phyloP scores from a whole-genome alignment of 2,113 vertebrate species.

The Misgurnus anguillicaudatus region DNA sequence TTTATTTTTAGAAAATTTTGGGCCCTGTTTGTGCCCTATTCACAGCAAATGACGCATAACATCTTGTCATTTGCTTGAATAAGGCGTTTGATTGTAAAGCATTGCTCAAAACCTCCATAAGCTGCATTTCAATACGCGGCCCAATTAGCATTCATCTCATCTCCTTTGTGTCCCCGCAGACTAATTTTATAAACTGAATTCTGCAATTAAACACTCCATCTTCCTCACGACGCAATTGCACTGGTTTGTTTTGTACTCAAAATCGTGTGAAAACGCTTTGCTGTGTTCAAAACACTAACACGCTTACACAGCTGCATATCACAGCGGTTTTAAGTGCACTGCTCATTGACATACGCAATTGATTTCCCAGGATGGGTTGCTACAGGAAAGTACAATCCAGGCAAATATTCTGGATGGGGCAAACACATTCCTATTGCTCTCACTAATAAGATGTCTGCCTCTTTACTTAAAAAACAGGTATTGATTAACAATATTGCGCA shows the following conservation, averaged over 20 bases:
- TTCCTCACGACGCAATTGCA: neutral
- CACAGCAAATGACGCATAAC: too few relatives aligned
- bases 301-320: conserved; percentile 11
- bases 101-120: neutral
- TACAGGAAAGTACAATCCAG: neutral
- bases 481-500: conserved; percentile 37
- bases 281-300: neutral
- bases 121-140: neutral
- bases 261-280: neutral
- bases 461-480: neutral
- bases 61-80: too few relatives aligned
- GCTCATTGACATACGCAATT: conserved; percentile 29
- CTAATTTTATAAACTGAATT: conserved; percentile 17
- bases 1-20: too few relatives aligned
- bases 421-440: conserved; percentile 11
- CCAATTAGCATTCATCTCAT: conserved; percentile 25
- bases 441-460: conserved; percentile 15
- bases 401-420: conserved; percentile 7
- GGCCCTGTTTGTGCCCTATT: too few relatives aligned
- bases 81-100: too few relatives aligned
- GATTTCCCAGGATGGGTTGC: conserved; percentile 20
- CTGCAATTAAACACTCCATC: conserved; percentile 5
- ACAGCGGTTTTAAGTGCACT: conserved; percentile 22
- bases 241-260: neutral
- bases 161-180: conserved; percentile 10